These are phyloP conservation scores for Recurvirostra avosetta DNA, from an alignment of 2,113 vertebrate species.

Conservation along the genomic window DNA sequence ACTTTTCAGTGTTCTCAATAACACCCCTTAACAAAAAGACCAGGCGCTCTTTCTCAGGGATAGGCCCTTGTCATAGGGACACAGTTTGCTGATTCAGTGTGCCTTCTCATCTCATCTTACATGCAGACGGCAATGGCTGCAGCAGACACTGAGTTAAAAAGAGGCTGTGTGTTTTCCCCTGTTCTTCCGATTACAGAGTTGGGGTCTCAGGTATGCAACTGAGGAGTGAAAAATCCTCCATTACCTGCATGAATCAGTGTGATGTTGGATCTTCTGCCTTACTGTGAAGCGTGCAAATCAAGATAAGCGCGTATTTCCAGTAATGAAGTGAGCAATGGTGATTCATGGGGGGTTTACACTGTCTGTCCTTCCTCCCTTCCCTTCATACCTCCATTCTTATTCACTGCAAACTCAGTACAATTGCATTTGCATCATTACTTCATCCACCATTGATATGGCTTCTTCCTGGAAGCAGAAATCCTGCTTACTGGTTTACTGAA, in stretches of 20 bases:
- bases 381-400: not conserved
- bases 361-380: not conserved
- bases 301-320: not conserved
- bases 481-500: not conserved
- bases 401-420: not conserved
- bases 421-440: not conserved
- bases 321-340: not conserved
- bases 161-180: not conserved
- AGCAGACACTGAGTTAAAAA: not conserved
- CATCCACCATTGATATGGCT: not conserved
- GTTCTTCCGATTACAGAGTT: not conserved
- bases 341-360: not conserved
- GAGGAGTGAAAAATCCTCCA: not conserved
- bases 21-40: not conserved
- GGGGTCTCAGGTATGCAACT: not conserved
- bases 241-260: not conserved
- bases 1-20: not conserved
- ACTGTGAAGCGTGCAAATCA: not conserved
- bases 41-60: not conserved
- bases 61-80: not conserved
- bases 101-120: not conserved
- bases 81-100: not conserved
- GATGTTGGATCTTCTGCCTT: not conserved
- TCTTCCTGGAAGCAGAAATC: not conserved
- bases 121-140: not conserved